Percentiles rank a stretch among this genome's conserved stretches.
These are phyloP conservation scores for Himantopus leucocephalus DNA, from an alignment of 2,113 vertebrate genomes.

Conservation along the genomic window DNA sequence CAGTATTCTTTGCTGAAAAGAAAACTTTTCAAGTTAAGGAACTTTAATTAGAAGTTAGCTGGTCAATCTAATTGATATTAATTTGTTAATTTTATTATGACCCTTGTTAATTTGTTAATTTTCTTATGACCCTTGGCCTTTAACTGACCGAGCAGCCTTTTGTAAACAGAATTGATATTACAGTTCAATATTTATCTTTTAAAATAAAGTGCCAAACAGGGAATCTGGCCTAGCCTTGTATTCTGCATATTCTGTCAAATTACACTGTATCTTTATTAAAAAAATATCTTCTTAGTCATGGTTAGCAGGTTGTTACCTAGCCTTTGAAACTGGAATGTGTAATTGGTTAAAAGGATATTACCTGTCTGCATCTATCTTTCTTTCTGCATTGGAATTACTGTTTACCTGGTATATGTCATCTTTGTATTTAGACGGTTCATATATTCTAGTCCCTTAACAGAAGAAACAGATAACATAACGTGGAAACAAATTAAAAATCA, in stretches of 20 bases:
- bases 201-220: conserved; percentile 15
- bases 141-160: not conserved
- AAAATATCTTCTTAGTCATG: not conserved
- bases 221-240: not conserved
- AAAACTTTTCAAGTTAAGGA: not conserved
- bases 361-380: not conserved
- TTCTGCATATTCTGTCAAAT: not conserved
- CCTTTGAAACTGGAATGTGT: not conserved
- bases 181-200: not conserved
- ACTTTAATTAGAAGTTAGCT: conserved; percentile 37
- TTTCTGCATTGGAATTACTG: not conserved
- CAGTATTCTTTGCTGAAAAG: not conserved
- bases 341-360: conserved; percentile 26
- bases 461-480: not conserved
- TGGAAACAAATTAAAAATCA: conserved; percentile 15
- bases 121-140: not conserved
- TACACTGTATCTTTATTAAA: not conserved
- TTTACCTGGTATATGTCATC: not conserved
- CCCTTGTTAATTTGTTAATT: not conserved
- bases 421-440: conserved; percentile 15
- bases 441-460: not conserved
- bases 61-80: not conserved
- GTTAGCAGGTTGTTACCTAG: conserved; percentile 28
- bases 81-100: conserved; percentile 19
- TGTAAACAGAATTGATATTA: not conserved